Percentiles rank a stretch among this genome's conserved stretches.
Conservation (phyloP, 2,797 vertebrate genomes). For the Lithobates pipiens region DNA sequence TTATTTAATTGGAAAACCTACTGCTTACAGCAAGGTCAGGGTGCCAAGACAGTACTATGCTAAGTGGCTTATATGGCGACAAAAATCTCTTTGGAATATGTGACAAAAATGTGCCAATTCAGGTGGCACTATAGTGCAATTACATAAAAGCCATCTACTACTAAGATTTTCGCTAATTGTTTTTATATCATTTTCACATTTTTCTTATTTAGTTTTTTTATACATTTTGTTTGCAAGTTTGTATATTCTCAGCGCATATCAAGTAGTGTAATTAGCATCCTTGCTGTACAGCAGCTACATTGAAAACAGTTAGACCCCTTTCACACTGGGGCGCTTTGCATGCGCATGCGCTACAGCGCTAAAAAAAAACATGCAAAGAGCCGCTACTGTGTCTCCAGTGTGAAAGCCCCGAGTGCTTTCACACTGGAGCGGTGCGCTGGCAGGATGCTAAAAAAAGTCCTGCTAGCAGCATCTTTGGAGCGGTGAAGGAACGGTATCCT, state of each 20-base stretch:
- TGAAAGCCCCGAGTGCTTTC: too few species aligned
- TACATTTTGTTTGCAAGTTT: not conserved
- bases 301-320: not conserved
- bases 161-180: not conserved
- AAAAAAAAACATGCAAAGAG: too few species aligned
- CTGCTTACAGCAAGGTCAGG: constrained; percentile 57
- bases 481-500: too few species aligned
- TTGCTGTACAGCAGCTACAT: not conserved
- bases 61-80: constrained; percentile 8
- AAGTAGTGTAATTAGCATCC: not conserved
- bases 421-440: too few species aligned
- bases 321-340: too few species aligned
- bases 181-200: not conserved
- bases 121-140: too few species aligned
- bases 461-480: too few species aligned
- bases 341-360: too few species aligned
- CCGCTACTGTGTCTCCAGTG: too few species aligned
- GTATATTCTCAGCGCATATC: not conserved
- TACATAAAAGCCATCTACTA: too few species aligned
- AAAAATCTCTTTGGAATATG: not conserved
- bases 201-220: not conserved
- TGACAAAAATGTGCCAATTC: not conserved
- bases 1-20: constrained; percentile 44
- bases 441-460: too few species aligned
- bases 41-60: constrained; percentile 17